Evolutionary conservation across 2,113 vertebrate species (phyloP).

Genomic region (Himantopus leucocephalus): DNA sequence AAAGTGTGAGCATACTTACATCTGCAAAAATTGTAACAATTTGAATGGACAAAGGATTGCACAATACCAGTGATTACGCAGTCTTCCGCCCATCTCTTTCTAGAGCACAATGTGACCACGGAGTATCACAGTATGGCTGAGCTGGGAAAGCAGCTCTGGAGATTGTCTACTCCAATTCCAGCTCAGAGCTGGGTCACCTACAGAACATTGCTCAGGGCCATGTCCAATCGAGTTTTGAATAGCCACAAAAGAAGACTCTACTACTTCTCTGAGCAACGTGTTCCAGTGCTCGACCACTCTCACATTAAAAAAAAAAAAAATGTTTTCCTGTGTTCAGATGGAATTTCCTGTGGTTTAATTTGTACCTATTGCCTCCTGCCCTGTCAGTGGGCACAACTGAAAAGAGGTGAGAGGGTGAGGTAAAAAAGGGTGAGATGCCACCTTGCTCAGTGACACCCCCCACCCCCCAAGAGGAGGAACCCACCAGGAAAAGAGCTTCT

Average conservation of each 20-base stretch:
- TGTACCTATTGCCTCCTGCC: not conserved
- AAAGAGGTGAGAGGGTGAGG: not conserved
- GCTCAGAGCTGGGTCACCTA: not conserved
- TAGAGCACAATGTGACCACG: rapidly evolving
- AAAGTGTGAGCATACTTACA: not conserved
- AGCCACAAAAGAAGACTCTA: not conserved
- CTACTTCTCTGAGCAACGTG: not conserved
- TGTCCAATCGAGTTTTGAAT: not conserved
- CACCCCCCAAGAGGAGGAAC: not conserved
- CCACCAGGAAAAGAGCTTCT: not conserved
- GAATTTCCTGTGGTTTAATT: not conserved
- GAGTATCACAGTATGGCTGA: not conserved
- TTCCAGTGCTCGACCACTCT: not conserved
- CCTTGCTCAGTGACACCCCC: not conserved
- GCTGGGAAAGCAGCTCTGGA: not conserved
- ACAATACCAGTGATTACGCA: not conserved
- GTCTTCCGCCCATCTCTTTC: not conserved
- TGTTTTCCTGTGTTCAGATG: not conserved
- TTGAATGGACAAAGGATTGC: not conserved
- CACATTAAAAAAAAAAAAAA: not conserved
- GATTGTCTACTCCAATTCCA: not conserved
- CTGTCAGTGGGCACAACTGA: not conserved
- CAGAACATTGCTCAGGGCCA: not conserved
- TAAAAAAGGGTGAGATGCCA: not conserved
- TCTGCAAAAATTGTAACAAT: not conserved